Conservation (phyloP, 2,113 vertebrate species). For the Spizaetus ornatus region DNA sequence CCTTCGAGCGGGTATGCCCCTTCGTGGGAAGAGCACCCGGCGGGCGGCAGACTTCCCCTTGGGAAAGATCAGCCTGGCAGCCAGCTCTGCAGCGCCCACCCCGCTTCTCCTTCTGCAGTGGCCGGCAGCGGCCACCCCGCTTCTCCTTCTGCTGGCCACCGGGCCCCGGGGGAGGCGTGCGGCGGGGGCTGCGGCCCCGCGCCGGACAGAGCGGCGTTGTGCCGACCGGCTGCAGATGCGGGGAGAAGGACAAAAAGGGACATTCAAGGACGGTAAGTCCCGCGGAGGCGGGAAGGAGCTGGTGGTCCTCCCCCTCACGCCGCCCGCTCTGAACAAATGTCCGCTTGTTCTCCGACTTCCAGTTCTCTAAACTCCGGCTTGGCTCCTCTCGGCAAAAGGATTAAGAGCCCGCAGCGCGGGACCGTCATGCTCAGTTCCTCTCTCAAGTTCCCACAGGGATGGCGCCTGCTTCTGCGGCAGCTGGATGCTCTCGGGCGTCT, state of each 20-base stretch:
- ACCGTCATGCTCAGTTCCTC: not conserved
- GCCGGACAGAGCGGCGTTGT: not conserved
- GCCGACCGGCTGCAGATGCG: not conserved
- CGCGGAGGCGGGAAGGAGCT: not conserved
- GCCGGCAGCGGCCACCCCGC: not conserved
- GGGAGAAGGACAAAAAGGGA: conserved; percentile 42
- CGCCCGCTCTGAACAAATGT: not conserved
- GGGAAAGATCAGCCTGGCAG: not conserved
- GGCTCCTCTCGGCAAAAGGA: not conserved
- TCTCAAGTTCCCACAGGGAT: not conserved
- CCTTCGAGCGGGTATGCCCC: no score
- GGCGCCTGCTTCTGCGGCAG: not conserved
- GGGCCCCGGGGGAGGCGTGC: accelerated
- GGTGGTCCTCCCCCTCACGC: not conserved
- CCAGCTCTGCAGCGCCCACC: not conserved
- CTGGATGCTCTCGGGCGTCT: not conserved
- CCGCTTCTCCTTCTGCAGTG: not conserved
- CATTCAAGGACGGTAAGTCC: conserved; percentile 37
- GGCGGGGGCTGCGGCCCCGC: accelerated
- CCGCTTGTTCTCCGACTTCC: conserved; percentile 47
- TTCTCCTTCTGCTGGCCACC: not conserved
- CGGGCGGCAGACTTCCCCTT: not conserved
- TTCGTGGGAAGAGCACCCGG: not conserved
- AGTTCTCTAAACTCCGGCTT: conserved; percentile 18
- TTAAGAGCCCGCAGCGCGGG: not conserved